Evolutionary conservation across 2,113 vertebrate genomes (phyloP).

Genomic region (Oxygymnocypris stewartii): DNA sequence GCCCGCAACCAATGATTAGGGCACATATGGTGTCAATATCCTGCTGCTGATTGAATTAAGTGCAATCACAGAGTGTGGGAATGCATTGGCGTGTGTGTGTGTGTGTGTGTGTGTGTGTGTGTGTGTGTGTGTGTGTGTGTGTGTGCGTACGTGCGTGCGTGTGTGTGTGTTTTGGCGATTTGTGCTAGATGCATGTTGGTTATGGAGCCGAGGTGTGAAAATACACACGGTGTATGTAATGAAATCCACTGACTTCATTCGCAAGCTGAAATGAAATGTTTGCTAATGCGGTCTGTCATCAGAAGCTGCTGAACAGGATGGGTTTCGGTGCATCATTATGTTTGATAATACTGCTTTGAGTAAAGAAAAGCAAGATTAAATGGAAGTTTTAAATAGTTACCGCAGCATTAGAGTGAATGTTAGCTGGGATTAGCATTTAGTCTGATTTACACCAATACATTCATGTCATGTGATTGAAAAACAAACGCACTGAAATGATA

Average conservation of each 20-base stretch:
- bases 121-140: no score
- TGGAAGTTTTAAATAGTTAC: not conserved
- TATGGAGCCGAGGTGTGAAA: conserved; percentile 4
- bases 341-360: not conserved
- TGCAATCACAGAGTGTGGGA: conserved; percentile 17
- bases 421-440: not conserved
- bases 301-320: conserved; percentile 7
- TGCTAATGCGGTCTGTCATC: not conserved
- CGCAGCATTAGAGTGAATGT: not conserved
- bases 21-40: conserved; percentile 73
- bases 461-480: not conserved
- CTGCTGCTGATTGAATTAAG: conserved; percentile 69
- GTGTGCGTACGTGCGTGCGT: no score
- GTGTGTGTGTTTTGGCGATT: conserved; percentile 3
- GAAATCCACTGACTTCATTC: conserved; percentile 20
- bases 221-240: not conserved
- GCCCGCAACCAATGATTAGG: conserved; percentile 70
- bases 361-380: not conserved
- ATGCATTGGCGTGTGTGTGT: not conserved
- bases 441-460: not conserved
- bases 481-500: not conserved
- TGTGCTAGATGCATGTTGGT: not conserved
- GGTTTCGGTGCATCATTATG: conserved; percentile 3
- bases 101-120: no score
- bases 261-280: conserved; percentile 2